Percentiles rank a stretch among this genome's conserved stretches.
These are phyloP conservation scores for Thereva unica DNA, from an alignment of 2,888 invertebrate species.

Conservation along the genomic window DNA sequence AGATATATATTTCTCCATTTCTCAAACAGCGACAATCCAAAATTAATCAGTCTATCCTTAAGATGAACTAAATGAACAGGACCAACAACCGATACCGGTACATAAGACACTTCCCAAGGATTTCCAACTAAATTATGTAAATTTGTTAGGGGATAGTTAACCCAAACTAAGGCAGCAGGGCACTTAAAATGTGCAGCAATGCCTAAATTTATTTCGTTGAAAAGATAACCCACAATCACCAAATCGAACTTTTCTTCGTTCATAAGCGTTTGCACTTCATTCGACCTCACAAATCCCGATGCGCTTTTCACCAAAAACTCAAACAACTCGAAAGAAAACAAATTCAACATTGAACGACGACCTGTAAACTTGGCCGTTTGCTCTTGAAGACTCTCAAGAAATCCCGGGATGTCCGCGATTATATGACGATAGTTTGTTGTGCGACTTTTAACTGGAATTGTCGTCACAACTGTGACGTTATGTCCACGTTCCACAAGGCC, in stretches of 20 bases:
- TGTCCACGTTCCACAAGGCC: conserved; percentile 53
- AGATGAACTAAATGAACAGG: conserved; percentile 43
- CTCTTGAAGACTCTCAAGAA: neutral
- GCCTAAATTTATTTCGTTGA: conserved; percentile 53
- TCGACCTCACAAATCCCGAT: no score
- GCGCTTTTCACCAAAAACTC: no score
- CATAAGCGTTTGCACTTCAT: conserved; percentile 43
- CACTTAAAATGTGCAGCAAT: conserved; percentile 52
- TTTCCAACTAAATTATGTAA: conserved; percentile 49
- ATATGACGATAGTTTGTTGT: conserved; percentile 28
- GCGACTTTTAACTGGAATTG: conserved; percentile 42
- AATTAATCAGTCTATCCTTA: conserved; percentile 45
- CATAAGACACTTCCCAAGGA: conserved; percentile 48
- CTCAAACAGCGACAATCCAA: conserved; percentile 26
- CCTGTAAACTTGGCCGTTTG: no score
- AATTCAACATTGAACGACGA: neutral
- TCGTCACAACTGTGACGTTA: conserved; percentile 53
- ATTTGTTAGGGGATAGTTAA: conserved; percentile 47
- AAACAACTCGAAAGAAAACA: neutral
- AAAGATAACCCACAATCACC: conserved; percentile 50
- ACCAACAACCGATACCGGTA: conserved; percentile 44
- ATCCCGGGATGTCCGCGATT: neutral
- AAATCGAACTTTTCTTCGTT: conserved; percentile 47
- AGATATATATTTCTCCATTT: neutral
- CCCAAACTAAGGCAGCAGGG: conserved; percentile 49